Evolutionary conservation across 2,888 invertebrate species (phyloP), one percentile per base, ranked within the genome.

Genomic region (Nymphalis polychloros): DNA sequence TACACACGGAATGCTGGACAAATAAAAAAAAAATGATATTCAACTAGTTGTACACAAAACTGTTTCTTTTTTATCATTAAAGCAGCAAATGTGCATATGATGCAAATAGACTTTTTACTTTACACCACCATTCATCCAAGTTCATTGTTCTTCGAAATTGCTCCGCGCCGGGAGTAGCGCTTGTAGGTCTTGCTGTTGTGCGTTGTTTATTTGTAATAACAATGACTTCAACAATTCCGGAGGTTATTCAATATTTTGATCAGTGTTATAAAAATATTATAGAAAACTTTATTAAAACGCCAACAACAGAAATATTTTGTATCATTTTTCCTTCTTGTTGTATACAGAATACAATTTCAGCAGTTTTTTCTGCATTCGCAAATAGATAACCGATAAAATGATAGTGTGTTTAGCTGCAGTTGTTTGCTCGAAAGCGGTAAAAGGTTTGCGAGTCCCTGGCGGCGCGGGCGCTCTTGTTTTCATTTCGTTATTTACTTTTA

Each of bases 401-500:
- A 89, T 90, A 85, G 89, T 90, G 85, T 89, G 88, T 88, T 89
- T 89, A 89, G 89, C 87, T 84, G 84, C 84, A 87, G 87, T 85
- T 92, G 90, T 92, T 91, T 91, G 84, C 87, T 84, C 85, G 85
- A 83, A 86, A 87, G 81, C 90, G 88, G 89, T 92, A 92, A 92
- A 92, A 92, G 92, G 91, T 92, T 92, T 92, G 90, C 88, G 85
- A 88, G 88, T 88, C 92, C 88, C 91, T 86, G 81, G 90, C 84
- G 90, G 89, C 82, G 77, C 81, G 81, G 79, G 80, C 83, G 83
- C 84, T 87, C 85, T 88, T 90, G 91, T 91, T 91, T 92, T 92
- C 91, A 92, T 92, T 92, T 88, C 85, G 92, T 90, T 92, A 92
- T 92, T 92, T 92, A 92, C 92, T 92, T 92, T 92, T 92, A 92